Conservation (phyloP, 1,140 invertebrate genomes). For the Penaeus japonicus region DNA sequence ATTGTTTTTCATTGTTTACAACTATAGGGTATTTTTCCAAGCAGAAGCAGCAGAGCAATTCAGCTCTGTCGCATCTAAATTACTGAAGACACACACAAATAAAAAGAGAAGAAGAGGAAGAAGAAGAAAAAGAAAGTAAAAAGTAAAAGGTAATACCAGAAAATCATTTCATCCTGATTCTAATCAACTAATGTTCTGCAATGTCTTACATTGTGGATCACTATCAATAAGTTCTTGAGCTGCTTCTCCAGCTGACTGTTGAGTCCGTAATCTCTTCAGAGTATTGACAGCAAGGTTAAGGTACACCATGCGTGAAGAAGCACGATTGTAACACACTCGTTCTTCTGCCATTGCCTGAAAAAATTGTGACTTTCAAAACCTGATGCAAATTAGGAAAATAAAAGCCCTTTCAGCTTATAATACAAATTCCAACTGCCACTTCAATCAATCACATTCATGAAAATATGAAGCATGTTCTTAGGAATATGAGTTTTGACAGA, state of each 20-base stretch:
- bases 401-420: neutral
- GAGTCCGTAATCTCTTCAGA: conserved; percentile 72
- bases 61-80: neutral
- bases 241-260: conserved; percentile 59
- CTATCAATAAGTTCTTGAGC: conserved; percentile 52
- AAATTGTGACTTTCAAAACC: conserved; percentile 36
- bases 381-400: neutral
- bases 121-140: no score
- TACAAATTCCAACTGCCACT: no score
- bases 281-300: conserved; percentile 83
- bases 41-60: no score
- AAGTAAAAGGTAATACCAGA: no score
- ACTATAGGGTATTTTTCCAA: no score
- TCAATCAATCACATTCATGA: no score
- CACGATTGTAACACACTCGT: conserved; percentile 61
- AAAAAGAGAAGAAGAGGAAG: no score
- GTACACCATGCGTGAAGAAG: conserved; percentile 75
- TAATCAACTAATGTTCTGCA: neutral
- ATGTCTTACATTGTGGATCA: conserved; percentile 53
- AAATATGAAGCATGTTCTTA: no score
- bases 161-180: no score
- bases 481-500: no score
- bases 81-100: neutral
- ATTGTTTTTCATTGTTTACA: no score
- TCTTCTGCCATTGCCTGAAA: conserved; percentile 65